phyloP scores from a whole-genome alignment of 2,888 invertebrate species.

The Noctua janthina region DNA sequence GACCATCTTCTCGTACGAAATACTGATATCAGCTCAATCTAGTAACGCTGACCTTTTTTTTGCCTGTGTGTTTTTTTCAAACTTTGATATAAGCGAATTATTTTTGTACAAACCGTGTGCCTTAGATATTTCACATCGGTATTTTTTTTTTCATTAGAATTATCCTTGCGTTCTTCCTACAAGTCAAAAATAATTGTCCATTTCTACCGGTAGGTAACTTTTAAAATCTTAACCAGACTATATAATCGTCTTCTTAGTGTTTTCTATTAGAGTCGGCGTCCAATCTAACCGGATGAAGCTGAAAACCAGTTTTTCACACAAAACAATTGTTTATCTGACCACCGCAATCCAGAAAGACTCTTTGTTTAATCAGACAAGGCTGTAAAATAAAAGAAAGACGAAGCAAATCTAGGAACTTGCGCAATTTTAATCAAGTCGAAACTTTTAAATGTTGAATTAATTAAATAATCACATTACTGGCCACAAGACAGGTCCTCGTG shows the following conservation, averaged over 20 bases:
- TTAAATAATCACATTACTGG: conserved; percentile 21
- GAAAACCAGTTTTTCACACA: background rate
- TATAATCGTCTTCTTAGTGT: background rate
- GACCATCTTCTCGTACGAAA: background rate
- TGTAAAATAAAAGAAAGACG: background rate
- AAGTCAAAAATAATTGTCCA: background rate
- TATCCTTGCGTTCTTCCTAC: background rate
- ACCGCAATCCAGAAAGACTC: background rate
- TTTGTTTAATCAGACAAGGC: background rate
- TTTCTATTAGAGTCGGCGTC: background rate
- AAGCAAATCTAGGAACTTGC: background rate
- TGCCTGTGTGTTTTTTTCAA: background rate
- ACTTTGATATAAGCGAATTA: background rate
- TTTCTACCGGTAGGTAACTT: background rate
- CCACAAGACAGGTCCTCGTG: conserved; percentile 25
- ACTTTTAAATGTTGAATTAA: conserved; percentile 17
- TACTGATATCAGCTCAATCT: background rate
- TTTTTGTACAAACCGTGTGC: background rate
- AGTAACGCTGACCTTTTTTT: background rate
- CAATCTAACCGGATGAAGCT: background rate
- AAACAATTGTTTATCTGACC: background rate
- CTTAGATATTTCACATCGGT: background rate
- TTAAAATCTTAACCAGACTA: background rate
- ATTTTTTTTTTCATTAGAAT: background rate
- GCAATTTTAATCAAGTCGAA: background rate